These are phyloP conservation scores for Volucella inflata DNA, from an alignment of 2,888 invertebrate species.

Conservation along the genomic window DNA sequence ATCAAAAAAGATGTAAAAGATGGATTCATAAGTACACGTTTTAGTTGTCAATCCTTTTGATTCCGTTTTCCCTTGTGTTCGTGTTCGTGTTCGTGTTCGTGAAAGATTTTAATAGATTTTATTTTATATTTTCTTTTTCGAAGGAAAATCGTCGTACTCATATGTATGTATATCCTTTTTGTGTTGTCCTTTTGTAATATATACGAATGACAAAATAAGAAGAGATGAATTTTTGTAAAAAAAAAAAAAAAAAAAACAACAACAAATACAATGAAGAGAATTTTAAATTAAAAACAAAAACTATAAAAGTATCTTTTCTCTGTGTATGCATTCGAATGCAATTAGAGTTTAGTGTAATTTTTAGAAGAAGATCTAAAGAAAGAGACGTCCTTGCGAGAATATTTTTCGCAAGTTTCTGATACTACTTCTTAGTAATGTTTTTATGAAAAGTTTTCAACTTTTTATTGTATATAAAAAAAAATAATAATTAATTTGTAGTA, in stretches of 20 bases:
- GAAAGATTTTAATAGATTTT: slow-evolving; percentile 15
- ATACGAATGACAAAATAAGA: background rate
- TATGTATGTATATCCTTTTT: slow-evolving; percentile 17
- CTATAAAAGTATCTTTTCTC: background rate
- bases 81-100: slow-evolving; percentile 34
- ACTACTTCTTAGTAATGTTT: slow-evolving; percentile 23
- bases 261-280: slow-evolving; percentile 8
- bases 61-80: slow-evolving; percentile 13
- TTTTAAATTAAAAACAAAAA: slow-evolving; percentile 8
- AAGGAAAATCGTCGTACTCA: background rate
- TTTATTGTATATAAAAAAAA: slow-evolving; percentile 46
- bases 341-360: slow-evolving; percentile 34
- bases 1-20: slow-evolving; percentile 15
- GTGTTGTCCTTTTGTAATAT: slow-evolving; percentile 40
- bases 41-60: slow-evolving; percentile 40
- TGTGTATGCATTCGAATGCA: slow-evolving; percentile 31
- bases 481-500: slow-evolving; percentile 26
- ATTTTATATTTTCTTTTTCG: slow-evolving; percentile 1
- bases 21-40: slow-evolving; percentile 26
- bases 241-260: too few relatives aligned
- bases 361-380: slow-evolving; percentile 25
- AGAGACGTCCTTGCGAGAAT: background rate
- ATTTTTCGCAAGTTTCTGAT: background rate
- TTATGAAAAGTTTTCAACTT: slow-evolving; percentile 27
- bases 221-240: slow-evolving; percentile 10